phyloP scores from a whole-genome alignment of 2,113 vertebrate genomes.

The Climacteris rufus region DNA sequence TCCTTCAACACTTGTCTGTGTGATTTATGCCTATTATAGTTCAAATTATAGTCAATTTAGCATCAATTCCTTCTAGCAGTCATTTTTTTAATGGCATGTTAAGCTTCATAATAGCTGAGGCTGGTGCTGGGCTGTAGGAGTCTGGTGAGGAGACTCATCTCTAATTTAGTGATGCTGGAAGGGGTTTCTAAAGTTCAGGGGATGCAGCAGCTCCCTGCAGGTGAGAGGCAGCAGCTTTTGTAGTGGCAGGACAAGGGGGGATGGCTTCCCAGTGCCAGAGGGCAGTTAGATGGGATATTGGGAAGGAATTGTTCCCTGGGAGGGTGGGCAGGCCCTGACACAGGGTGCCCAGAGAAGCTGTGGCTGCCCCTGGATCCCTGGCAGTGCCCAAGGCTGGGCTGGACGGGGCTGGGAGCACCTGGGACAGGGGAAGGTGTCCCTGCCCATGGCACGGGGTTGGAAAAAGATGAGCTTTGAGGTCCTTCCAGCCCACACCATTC shows the following conservation, averaged over 20 bases:
- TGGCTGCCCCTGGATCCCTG: background rate
- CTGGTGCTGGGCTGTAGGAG: background rate
- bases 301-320: rapidly evolving
- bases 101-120: background rate
- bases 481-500: background rate
- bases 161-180: background rate
- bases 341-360: background rate
- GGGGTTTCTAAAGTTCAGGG: background rate
- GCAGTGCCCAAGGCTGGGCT: background rate
- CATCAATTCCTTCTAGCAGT: background rate
- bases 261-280: background rate
- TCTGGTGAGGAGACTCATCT: background rate
- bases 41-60: background rate
- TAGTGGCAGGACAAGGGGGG: background rate
- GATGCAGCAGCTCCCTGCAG: background rate
- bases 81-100: background rate
- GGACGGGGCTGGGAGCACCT: background rate
- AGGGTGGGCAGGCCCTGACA: background rate
- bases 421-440: background rate
- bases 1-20: background rate
- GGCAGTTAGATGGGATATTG: rapidly evolving
- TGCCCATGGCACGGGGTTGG: background rate
- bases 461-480: rapidly evolving
- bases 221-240: background rate
- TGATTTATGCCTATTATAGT: background rate